Evolutionary conservation across 2,888 invertebrate genomes (phyloP).

Genomic region (Phengaris arion): DNA sequence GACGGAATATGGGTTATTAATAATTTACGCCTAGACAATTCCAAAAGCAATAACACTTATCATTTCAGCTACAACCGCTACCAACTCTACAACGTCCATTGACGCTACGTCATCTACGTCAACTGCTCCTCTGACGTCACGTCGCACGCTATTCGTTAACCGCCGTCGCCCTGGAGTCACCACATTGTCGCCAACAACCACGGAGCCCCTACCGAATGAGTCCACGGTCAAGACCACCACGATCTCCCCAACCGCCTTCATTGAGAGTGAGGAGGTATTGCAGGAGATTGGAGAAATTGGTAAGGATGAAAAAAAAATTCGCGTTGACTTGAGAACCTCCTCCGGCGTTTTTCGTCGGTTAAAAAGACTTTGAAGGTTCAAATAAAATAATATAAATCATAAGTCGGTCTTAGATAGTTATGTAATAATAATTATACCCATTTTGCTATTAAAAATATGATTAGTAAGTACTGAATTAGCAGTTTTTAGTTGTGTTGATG

Average conservation of each 20-base stretch:
- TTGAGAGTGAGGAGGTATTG: conserved; percentile 61
- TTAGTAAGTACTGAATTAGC: no score
- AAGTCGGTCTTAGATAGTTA: no score
- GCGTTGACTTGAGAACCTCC: no score
- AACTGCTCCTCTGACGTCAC: conserved; percentile 42
- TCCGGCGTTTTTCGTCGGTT: no score
- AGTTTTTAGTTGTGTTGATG: no score
- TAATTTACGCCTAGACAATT: not conserved
- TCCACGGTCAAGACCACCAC: conserved; percentile 46
- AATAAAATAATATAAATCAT: no score
- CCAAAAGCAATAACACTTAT: not conserved
- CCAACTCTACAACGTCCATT: conserved; percentile 30
- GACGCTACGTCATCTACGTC: not conserved
- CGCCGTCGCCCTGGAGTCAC: conserved; percentile 52
- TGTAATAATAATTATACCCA: no score
- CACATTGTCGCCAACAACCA: conserved; percentile 43
- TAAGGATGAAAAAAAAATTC: conserved; percentile 36
- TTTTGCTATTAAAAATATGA: no score
- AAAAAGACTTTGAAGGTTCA: no score
- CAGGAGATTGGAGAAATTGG: conserved; percentile 64
- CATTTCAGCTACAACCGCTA: conserved; percentile 39
- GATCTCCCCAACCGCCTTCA: conserved; percentile 44
- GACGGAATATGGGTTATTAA: no score
- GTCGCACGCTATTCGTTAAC: conserved; percentile 61
- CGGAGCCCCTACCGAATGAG: conserved; percentile 29